phyloP scores from a whole-genome alignment of 2,888 invertebrate species.

The Catonia carolina region DNA sequence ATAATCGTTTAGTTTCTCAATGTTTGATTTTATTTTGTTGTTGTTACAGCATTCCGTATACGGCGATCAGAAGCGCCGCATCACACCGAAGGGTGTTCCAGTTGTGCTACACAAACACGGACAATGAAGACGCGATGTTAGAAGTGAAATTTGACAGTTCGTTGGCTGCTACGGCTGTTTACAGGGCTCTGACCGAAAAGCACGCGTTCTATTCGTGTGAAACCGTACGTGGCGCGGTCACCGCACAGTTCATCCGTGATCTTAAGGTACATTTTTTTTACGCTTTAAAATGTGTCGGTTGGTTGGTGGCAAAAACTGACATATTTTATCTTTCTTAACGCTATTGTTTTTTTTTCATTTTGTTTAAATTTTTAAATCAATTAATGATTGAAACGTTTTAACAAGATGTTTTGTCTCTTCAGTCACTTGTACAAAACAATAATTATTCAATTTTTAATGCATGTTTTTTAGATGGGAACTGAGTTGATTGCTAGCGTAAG shows the following conservation, averaged over 20 bases:
- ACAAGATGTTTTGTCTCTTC: too few relatives aligned
- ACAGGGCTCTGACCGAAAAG: slow-evolving; percentile 82
- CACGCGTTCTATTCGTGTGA: slow-evolving; percentile 92
- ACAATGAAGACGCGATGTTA: slow-evolving; percentile 60
- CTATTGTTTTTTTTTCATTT: background rate
- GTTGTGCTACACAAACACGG: slow-evolving; percentile 62
- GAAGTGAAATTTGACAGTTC: slow-evolving; percentile 76
- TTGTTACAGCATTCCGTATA: slow-evolving; percentile 63
- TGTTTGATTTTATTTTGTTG: too few relatives aligned
- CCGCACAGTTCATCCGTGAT: slow-evolving; percentile 82
- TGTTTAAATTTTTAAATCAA: background rate
- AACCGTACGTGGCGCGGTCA: slow-evolving; percentile 79
- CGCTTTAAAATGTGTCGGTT: too few relatives aligned
- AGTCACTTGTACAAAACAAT: too few relatives aligned
- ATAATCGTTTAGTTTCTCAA: too few relatives aligned
- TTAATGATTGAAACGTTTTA: too few relatives aligned
- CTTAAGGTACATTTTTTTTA: slow-evolving; percentile 55
- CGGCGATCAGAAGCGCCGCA: slow-evolving; percentile 71
- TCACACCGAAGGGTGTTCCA: slow-evolving; percentile 68
- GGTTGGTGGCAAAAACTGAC: too few relatives aligned
- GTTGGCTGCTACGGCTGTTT: slow-evolving; percentile 72
- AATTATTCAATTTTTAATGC: too few relatives aligned
- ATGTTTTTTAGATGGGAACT: too few relatives aligned
- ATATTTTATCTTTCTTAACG: too few relatives aligned
- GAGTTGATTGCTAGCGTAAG: too few relatives aligned